A percentile compares a stretch with the other conserved stretches of the same genome.
These are phyloP conservation scores for Subanguina moxae DNA, from an alignment of 1,140 invertebrate species.

Conservation along the genomic window DNA sequence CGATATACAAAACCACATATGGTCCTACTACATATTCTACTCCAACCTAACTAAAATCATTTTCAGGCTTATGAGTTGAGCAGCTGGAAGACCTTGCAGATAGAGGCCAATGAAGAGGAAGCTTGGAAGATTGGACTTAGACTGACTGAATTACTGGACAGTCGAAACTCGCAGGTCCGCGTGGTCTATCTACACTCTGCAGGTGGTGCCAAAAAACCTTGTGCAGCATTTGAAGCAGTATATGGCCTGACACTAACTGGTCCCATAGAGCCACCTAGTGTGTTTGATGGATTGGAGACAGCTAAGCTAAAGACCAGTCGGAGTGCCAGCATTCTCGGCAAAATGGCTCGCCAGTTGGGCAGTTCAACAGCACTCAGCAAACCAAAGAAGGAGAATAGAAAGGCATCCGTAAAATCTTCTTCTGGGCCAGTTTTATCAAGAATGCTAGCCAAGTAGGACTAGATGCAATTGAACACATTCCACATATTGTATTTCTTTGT, in stretches of 20 bases:
- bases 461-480: background rate
- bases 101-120: conserved; percentile 4
- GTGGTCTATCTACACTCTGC: background rate
- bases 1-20: too few relatives aligned
- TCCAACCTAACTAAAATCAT: background rate
- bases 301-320: background rate
- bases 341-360: background rate
- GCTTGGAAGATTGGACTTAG: conserved; percentile 8
- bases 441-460: background rate
- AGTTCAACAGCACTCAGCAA: background rate
- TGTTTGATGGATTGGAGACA: background rate
- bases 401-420: background rate
- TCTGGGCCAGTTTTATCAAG: background rate
- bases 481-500: too few relatives aligned
- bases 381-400: background rate
- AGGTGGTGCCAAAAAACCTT: conserved; percentile 1
- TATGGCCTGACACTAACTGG: background rate
- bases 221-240: background rate
- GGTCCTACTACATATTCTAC: too few relatives aligned
- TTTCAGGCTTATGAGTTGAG: conserved; percentile 7
- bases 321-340: background rate
- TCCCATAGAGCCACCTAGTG: background rate
- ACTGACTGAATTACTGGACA: background rate
- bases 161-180: background rate
- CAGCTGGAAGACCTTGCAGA: conserved; percentile 2